Conservation (phyloP, 2,113 vertebrate species). For the Corythoichthys haematopterus region DNA sequence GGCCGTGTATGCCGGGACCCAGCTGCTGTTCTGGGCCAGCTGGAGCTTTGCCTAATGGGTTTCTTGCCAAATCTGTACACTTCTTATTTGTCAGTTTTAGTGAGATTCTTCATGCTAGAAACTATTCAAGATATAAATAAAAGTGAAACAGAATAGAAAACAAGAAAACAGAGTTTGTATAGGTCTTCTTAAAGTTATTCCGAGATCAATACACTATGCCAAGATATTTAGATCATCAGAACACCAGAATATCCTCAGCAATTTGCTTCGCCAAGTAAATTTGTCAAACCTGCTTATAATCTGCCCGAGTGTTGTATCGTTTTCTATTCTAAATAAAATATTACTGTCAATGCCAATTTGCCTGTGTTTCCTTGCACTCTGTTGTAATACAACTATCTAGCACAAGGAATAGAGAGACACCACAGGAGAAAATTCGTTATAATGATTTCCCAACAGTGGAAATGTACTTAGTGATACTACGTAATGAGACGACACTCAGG, state of each 20-base stretch:
- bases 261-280: background rate
- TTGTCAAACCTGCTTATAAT: slow-evolving; percentile 1
- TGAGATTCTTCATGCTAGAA: background rate
- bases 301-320: background rate
- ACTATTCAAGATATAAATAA: background rate
- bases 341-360: slow-evolving; percentile 5
- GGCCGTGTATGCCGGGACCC: slow-evolving; percentile 67
- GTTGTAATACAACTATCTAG: background rate
- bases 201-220: background rate
- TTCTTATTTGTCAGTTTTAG: background rate
- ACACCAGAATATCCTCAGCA: background rate
- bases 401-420: slow-evolving; percentile 19
- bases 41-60: slow-evolving; percentile 72
- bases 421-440: slow-evolving; percentile 16
- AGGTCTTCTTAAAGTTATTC: background rate
- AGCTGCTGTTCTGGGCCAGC: slow-evolving; percentile 76
- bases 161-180: background rate
- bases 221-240: background rate
- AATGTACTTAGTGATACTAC: slow-evolving; percentile 37
- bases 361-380: background rate
- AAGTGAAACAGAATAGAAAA: background rate
- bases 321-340: slow-evolving; percentile 2
- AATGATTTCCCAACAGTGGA: slow-evolving; percentile 33
- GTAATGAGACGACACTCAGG: slow-evolving; percentile 36
- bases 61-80: background rate